Evolutionary conservation across 2,797 vertebrate genomes (phyloP), one percentile per base, ranked within the genome.

Genomic region (Phylloscopus collybita): DNA sequence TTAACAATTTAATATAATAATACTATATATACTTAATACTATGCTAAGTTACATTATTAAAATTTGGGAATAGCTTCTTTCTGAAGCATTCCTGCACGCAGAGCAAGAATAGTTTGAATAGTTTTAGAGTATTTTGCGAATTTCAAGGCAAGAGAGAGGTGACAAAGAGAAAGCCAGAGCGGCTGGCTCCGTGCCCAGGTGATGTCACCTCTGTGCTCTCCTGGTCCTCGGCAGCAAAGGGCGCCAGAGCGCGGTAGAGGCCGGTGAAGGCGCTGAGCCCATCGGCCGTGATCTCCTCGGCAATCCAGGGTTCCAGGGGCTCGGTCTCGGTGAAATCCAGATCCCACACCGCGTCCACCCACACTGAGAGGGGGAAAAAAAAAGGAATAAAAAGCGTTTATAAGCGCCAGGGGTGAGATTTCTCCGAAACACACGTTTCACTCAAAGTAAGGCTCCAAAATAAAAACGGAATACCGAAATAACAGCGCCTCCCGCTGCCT

Each of bases 241-340:
- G 49, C 17, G 2, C 27, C 78, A 91, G 59, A 13, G 64, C 38
- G 3, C 3, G 4, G 71, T 60, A 76, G 20, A 91, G 65, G 20
- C 16, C 1, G 5, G 34, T 65, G 5, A 81, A 91, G 71, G 27
- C 1, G 40, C 11, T 6, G 4, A 71, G 59, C 7, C 83, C 83
- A 2, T 71, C 23, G 6, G 6, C 34, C 4, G 89, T 29, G 71
- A 86, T 65, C 45, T 76, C 30, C 40, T 65, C 76, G 1, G 11
- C 83, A 25, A 49, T 8, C 13, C 22, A 17, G 7, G 26, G 1
- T 16, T 91, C 90, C 34, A 91, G 59, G 8, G 78, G 78, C 59
- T 92, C 90, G 3, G 60, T 54, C 14, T 92, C 90, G 2, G 40
- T 87, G 71, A 92, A 92, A 26, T 92, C 90, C 78, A 76, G 23